Conservation (phyloP, 2,888 invertebrate species). For the Lasioglossum zephyrum region DNA sequence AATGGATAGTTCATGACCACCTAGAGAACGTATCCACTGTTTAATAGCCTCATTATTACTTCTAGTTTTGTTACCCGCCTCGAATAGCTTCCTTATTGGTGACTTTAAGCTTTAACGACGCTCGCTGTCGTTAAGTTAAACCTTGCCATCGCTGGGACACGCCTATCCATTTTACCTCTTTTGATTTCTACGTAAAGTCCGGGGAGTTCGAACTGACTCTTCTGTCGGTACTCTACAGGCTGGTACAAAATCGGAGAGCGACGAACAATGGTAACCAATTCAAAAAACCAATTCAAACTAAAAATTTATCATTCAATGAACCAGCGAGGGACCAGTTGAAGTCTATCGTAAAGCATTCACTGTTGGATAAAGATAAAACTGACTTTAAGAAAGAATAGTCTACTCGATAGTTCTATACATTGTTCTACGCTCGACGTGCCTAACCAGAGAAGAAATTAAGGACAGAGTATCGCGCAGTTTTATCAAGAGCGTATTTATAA, state of each 20-base stretch:
- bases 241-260: neutral
- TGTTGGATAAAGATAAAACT: neutral
- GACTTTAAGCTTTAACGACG: conserved; percentile 9
- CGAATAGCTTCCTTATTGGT: conserved; percentile 13
- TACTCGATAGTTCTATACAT: neutral
- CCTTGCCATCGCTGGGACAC: neutral
- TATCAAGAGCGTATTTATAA: neutral
- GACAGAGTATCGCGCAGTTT: neutral
- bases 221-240: neutral
- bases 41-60: conserved; percentile 12
- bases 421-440: neutral
- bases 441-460: neutral
- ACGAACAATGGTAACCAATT: neutral
- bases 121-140: conserved; percentile 6
- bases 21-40: conserved; percentile 3
- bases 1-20: neutral
- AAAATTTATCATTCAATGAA: too few species aligned
- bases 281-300: neutral
- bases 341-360: too few species aligned
- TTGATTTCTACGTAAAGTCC: neutral
- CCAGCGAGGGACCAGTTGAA: too few species aligned
- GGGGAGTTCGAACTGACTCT: neutral
- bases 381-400: neutral
- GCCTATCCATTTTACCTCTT: conserved; percentile 1
- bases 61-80: conserved; percentile 14